Base-by-base conservation (phyloP, 2,888 invertebrate genomes). In the Scaptomyza reducta region DNA sequence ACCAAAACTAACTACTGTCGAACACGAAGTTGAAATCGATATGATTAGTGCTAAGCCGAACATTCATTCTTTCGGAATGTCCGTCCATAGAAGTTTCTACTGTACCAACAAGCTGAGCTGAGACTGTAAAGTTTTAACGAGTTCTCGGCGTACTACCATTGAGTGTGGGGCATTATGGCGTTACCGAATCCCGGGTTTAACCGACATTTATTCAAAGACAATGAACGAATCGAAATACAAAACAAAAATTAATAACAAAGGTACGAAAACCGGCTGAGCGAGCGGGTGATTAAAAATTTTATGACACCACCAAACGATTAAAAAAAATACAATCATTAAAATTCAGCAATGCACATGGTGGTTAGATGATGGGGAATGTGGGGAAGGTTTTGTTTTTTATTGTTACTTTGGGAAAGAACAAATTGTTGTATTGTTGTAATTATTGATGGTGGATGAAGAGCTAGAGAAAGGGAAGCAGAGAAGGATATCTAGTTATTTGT, bases 141-240 rank as follows among this genome's bases (percentile, higher is more conserved):
- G 27, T 27, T 7, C 27, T 27, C 27, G 9, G 10, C 47, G 29
- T 60, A 40, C 35, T 47, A 31, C 40, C 46, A 54, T 61, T 46
- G 18, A 59, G 55, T 41, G 5, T 5, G 0, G 22, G 54, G 27
- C 56, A 50, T 54, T 59, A 59, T 47, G 59, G 45, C 49, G 64
- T 70, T 74, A 72, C 58, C 62, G 50, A 74, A 71, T 62, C 29
- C 22, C 40, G 69, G 74, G 71, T 68, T 71, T 41, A 57, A 68
- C 69, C 71, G 27, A 56, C 60, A 56, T 49, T 60, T 46, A 55
- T 18, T 7, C 29, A 46, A 29, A 35, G 40, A 53, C 44, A 60
- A 67, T 35, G 40, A 58, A 50, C 27, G 49, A n/a, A 18, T 13
- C 2, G 13, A 6, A 33, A 33, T 13, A 47, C 22, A 45, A 22